These are phyloP conservation scores for Eupithecia vulgata DNA, from an alignment of 2,888 invertebrate species.

Conservation along the genomic window DNA sequence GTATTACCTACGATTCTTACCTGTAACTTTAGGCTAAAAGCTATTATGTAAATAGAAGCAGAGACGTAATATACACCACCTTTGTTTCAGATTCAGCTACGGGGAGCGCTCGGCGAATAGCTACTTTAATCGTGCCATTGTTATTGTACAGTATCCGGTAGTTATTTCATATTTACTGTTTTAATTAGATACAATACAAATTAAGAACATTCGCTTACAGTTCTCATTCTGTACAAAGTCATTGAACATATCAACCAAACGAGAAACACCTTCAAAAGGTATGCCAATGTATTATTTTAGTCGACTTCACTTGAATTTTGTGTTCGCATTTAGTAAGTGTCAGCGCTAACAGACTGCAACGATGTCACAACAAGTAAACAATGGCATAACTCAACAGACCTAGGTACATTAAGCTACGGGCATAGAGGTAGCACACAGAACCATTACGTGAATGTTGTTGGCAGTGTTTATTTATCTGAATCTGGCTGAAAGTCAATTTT, in stretches of 20 bases:
- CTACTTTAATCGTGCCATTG: constrained; percentile 59
- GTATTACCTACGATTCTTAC: constrained; percentile 22
- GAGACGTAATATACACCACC: constrained; percentile 29
- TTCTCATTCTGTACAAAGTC: constrained; percentile 68
- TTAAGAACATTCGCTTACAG: constrained; percentile 43
- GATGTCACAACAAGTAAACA: constrained; percentile 33
- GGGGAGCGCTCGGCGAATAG: constrained; percentile 61
- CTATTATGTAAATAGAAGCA: constrained; percentile 30
- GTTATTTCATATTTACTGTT: constrained; percentile 54
- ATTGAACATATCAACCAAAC: constrained; percentile 65
- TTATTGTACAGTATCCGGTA: constrained; percentile 70
- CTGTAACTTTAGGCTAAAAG: constrained; percentile 33
- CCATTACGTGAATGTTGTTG: constrained; percentile 12
- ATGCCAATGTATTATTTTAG: constrained; percentile 13
- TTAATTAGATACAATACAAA: constrained; percentile 55
- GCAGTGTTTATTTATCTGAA: background rate
- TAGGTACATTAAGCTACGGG: constrained; percentile 8
- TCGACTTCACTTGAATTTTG: constrained; percentile 6
- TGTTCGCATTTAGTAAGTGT: constrained; percentile 23
- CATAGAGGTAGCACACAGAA: background rate
- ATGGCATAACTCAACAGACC: constrained; percentile 35
- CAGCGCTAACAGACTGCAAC: constrained; percentile 28
- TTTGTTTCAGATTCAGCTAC: constrained; percentile 70
- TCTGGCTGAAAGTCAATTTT: background rate
- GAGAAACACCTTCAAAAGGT: constrained; percentile 41